These are phyloP conservation scores for Halyomorpha halys DNA, from an alignment of 1,140 invertebrate species.

Conservation along the genomic window DNA sequence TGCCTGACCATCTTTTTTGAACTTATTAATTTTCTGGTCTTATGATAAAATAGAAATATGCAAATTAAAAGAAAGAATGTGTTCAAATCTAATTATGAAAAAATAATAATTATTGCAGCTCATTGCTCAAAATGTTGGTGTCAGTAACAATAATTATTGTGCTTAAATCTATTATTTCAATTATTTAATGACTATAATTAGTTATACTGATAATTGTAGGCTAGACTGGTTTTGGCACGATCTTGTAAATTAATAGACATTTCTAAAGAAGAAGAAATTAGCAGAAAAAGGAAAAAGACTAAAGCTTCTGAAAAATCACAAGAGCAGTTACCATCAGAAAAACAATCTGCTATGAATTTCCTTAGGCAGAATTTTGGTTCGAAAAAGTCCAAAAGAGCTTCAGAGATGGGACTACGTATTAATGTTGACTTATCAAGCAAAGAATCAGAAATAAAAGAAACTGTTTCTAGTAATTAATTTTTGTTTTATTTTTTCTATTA, in stretches of 20 bases:
- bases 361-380: conserved; percentile 4
- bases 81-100: no score
- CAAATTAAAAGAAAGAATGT: no score
- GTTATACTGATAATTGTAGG: not conserved
- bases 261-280: conserved; percentile 3
- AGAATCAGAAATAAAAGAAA: conserved; percentile 8
- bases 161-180: not conserved
- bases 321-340: not conserved
- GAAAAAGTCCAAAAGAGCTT: conserved; percentile 6
- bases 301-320: not conserved
- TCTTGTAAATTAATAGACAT: not conserved
- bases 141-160: no score
- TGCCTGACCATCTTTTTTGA: no score
- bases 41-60: no score
- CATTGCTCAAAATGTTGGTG: no score
- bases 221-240: not conserved
- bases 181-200: not conserved
- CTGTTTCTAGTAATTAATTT: not conserved
- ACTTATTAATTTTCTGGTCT: no score
- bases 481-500: not conserved
- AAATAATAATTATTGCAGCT: no score
- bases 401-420: not conserved
- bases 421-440: not conserved
- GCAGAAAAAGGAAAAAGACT: not conserved
- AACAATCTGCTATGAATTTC: not conserved